These are phyloP conservation scores for Amiota mariae DNA, from an alignment of 2,888 invertebrate genomes.

Conservation along the genomic window DNA sequence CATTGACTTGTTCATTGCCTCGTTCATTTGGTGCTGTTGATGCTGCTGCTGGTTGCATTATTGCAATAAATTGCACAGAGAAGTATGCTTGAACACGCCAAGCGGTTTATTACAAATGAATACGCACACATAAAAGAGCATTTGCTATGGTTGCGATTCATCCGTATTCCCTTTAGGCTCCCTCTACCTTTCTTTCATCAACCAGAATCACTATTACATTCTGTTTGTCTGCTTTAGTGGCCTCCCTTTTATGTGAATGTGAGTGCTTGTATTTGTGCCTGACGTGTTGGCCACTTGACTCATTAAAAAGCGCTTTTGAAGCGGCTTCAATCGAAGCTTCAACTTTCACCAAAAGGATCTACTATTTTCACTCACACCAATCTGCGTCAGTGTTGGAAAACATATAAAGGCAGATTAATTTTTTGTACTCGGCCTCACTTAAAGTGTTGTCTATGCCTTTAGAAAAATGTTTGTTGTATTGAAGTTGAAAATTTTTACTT, in stretches of 20 bases:
- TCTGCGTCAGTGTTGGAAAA: slow-evolving; percentile 57
- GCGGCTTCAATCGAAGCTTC: slow-evolving; percentile 65
- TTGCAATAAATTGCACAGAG: slow-evolving; percentile 25
- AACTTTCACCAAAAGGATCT: slow-evolving; percentile 50
- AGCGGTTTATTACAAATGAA: slow-evolving; percentile 65
- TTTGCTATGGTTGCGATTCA: background rate
- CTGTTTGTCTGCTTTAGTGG: background rate
- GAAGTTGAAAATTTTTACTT: too few species aligned
- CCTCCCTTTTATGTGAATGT: background rate
- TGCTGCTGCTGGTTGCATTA: slow-evolving; percentile 10
- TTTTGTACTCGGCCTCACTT: background rate
- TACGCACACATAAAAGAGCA: slow-evolving; percentile 55
- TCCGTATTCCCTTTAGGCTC: background rate
- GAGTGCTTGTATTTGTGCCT: slow-evolving; percentile 35
- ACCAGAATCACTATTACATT: slow-evolving; percentile 20
- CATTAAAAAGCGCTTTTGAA: slow-evolving; percentile 58
- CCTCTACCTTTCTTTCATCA: slow-evolving; percentile 44
- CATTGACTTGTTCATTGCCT: too few species aligned
- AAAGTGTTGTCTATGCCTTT: slow-evolving; percentile 1
- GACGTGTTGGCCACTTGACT: slow-evolving; percentile 65
- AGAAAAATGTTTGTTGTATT: background rate
- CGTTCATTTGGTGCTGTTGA: too few species aligned
- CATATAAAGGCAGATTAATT: background rate
- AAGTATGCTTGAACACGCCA: slow-evolving; percentile 48
- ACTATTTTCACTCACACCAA: slow-evolving; percentile 35